phyloP scores from a whole-genome alignment of 2,797 vertebrate species.

The Odontamblyopus lacepedii region DNA sequence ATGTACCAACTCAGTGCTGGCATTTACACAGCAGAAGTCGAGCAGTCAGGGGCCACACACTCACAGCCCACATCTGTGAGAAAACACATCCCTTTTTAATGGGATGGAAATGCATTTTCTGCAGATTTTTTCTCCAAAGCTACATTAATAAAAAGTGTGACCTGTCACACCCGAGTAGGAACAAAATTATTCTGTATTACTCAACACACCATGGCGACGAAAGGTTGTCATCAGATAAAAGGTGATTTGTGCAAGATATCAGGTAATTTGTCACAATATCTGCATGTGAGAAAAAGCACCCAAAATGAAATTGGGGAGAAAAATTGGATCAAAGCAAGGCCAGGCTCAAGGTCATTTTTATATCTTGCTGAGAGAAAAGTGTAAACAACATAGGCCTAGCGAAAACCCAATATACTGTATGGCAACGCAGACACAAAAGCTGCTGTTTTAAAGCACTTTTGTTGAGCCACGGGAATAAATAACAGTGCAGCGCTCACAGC shows the following conservation, averaged over 20 bases:
- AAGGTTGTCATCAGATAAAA: constrained; percentile 31
- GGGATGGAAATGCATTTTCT: constrained; percentile 13
- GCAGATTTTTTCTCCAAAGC: constrained; percentile 5
- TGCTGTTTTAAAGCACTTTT: constrained; percentile 9
- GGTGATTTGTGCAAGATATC: constrained; percentile 32
- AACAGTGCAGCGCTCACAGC: constrained; percentile 11
- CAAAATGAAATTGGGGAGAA: constrained; percentile 13
- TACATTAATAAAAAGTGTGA: constrained; percentile 21
- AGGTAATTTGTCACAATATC: constrained; percentile 28
- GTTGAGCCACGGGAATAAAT: constrained; percentile 9
- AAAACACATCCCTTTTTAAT: constrained; percentile 10
- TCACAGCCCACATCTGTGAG: constrained; percentile 5
- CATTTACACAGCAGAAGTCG: constrained; percentile 10
- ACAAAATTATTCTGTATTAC: constrained; percentile 10
- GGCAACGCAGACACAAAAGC: neutral
- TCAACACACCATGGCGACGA: constrained; percentile 7
- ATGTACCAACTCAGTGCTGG: constrained; percentile 1
- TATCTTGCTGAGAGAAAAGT: constrained; percentile 15
- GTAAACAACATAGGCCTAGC: constrained; percentile 13
- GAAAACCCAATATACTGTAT: constrained; percentile 4
- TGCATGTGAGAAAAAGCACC: constrained; percentile 43
- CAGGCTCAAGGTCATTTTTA: constrained; percentile 40
- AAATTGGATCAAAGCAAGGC: constrained; percentile 45
- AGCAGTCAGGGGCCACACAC: constrained; percentile 7
- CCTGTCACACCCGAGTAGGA: constrained; percentile 3